Percentiles rank a stretch among this genome's conserved stretches.
phyloP scores from a whole-genome alignment of 2,888 invertebrate genomes.

The Agriopis marginaria region DNA sequence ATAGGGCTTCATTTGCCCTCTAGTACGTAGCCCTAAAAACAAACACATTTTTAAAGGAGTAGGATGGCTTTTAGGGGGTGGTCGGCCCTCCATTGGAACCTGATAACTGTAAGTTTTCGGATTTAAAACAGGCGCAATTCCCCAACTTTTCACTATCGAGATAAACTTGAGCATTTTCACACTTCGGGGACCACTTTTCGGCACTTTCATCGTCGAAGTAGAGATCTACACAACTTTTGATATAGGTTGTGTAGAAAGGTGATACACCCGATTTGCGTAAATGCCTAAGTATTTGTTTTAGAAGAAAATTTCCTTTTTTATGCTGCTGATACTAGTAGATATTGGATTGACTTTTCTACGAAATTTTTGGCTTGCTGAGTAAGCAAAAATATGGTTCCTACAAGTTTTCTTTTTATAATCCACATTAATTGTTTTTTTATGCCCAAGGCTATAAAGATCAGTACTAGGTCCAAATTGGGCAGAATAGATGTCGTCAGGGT shows the following conservation, averaged over 20 bases:
- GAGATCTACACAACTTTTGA: background rate
- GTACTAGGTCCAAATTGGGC: too few relatives aligned
- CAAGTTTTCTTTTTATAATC: too few relatives aligned
- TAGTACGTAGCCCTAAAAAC: background rate
- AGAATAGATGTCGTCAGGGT: too few relatives aligned
- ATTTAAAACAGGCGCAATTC: conserved; percentile 15
- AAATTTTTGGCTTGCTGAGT: too few relatives aligned
- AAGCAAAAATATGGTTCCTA: too few relatives aligned
- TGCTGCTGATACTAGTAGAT: too few relatives aligned
- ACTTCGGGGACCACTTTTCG: conserved; percentile 26
- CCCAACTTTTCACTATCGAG: conserved; percentile 19
- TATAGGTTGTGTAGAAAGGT: background rate
- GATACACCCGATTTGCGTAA: too few relatives aligned
- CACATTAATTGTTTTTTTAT: too few relatives aligned
- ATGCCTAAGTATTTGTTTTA: background rate
- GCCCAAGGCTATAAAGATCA: too few relatives aligned
- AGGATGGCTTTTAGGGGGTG: background rate
- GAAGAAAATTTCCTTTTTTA: background rate
- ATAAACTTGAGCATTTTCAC: conserved; percentile 14
- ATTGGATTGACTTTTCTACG: too few relatives aligned
- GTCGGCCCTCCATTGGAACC: conserved; percentile 1
- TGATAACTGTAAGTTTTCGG: conserved; percentile 15
- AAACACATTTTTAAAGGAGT: background rate
- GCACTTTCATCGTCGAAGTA: conserved; percentile 11
- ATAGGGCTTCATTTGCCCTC: too few relatives aligned